Conservation (phyloP, 2,113 vertebrate genomes). For the Semnornis frantzii region DNA sequence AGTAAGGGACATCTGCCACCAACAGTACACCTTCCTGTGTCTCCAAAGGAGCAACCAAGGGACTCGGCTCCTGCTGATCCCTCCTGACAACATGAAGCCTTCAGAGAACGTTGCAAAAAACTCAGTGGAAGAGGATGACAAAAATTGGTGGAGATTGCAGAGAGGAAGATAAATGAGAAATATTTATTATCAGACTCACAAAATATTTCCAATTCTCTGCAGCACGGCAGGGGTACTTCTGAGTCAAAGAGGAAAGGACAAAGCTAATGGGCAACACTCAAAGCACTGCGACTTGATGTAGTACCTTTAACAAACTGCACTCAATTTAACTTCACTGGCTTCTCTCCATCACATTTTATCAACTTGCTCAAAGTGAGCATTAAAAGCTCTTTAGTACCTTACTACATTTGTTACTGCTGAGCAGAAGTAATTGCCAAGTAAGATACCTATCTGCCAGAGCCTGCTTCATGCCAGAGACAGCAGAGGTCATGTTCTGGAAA, state of each 20-base stretch:
- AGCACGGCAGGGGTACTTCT: background rate
- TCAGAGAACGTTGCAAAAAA: background rate
- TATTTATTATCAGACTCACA: fast-evolving
- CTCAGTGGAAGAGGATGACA: background rate
- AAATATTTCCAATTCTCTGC: background rate
- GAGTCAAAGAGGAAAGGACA: background rate
- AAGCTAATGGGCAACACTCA: background rate
- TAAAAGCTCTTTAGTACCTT: constrained; percentile 14
- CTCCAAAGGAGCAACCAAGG: background rate
- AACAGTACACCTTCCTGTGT: background rate
- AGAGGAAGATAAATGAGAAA: background rate
- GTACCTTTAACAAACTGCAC: background rate
- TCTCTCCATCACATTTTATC: background rate
- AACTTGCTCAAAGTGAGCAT: constrained; percentile 5
- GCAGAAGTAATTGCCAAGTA: background rate
- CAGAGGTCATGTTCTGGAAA: background rate
- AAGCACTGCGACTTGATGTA: background rate
- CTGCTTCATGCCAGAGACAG: background rate
- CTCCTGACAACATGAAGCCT: background rate
- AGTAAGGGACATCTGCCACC: background rate
- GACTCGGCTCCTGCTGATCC: background rate
- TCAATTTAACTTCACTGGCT: background rate
- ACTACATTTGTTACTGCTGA: background rate
- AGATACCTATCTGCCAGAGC: background rate
- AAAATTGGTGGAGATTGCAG: background rate